Percentiles rank a stretch among this genome's conserved stretches.
These are phyloP conservation scores for Doryteuthis pealeii DNA, from an alignment of 1,140 invertebrate species.

Conservation along the genomic window DNA sequence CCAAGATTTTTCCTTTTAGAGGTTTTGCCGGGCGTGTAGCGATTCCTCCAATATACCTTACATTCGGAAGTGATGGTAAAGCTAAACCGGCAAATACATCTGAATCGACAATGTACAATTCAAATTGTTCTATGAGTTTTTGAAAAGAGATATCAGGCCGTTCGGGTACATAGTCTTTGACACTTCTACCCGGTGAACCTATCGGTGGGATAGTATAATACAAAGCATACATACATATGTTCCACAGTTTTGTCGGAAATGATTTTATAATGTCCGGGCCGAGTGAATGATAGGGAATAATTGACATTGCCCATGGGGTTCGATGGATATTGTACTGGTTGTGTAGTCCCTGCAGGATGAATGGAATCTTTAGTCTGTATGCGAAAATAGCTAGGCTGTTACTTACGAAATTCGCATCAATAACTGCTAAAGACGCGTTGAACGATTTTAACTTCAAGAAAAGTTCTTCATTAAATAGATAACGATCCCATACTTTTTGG, in stretches of 20 bases:
- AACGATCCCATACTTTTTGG: not conserved
- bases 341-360: not conserved
- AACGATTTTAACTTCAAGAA: not conserved
- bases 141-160: not conserved
- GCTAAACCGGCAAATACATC: conserved; percentile 16
- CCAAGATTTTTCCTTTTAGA: conserved; percentile 16
- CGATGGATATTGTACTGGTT: not conserved
- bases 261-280: not conserved
- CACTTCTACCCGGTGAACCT: not conserved
- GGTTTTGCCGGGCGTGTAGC: conserved; percentile 20
- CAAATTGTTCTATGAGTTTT: not conserved
- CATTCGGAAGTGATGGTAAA: conserved; percentile 19
- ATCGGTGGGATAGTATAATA: not conserved
- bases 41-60: conserved; percentile 18
- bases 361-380: not conserved
- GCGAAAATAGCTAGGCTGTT: not conserved
- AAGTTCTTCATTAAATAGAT: not conserved
- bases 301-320: not conserved
- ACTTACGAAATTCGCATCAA: not conserved
- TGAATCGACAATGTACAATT: conserved; percentile 17
- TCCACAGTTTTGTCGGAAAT: not conserved
- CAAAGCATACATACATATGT: not conserved
- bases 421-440: not conserved
- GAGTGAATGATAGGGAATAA: not conserved
- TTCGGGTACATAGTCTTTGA: not conserved